phyloP scores from a whole-genome alignment of 2,797 vertebrate genomes.

The Bradypodion pumilum region DNA sequence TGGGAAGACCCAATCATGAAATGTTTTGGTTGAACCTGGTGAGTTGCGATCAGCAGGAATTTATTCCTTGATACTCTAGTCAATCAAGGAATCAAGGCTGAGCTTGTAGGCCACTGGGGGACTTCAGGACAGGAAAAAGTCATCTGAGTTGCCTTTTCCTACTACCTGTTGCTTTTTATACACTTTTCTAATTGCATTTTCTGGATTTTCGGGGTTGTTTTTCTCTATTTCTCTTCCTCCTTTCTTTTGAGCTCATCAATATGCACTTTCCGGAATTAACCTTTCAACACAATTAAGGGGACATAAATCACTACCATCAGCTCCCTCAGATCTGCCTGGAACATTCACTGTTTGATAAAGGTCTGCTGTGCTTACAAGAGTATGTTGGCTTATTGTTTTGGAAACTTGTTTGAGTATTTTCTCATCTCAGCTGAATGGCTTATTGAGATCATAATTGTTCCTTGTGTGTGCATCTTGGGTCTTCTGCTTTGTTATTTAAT shows the following conservation, averaged over 20 bases:
- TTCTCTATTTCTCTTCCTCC: no score
- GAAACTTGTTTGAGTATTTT: slow-evolving; percentile 21
- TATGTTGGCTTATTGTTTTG: neutral
- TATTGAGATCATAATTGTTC: slow-evolving; percentile 21
- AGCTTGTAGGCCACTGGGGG: neutral
- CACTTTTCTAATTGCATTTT: neutral
- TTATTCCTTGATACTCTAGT: no score
- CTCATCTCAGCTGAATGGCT: slow-evolving; percentile 27
- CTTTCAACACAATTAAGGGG: slow-evolving; percentile 36
- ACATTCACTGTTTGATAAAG: slow-evolving; percentile 23
- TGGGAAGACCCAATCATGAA: no score
- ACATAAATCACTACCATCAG: slow-evolving; percentile 28
- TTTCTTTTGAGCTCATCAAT: slow-evolving; percentile 19
- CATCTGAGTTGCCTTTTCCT: neutral
- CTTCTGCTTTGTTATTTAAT: slow-evolving; percentile 43
- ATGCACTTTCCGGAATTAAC: slow-evolving; percentile 28
- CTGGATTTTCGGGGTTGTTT: neutral
- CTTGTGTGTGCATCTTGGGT: neutral
- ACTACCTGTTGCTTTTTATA: neutral
- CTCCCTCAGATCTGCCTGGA: slow-evolving; percentile 28
- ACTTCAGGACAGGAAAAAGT: neutral
- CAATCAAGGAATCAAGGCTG: no score
- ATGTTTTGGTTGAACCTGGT: no score
- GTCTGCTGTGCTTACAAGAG: slow-evolving; percentile 30
- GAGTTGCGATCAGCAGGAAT: no score